Evolutionary conservation across 1,140 invertebrate species (phyloP), one percentile per base, ranked within the genome.

Genomic region (Chelonus insularis): DNA sequence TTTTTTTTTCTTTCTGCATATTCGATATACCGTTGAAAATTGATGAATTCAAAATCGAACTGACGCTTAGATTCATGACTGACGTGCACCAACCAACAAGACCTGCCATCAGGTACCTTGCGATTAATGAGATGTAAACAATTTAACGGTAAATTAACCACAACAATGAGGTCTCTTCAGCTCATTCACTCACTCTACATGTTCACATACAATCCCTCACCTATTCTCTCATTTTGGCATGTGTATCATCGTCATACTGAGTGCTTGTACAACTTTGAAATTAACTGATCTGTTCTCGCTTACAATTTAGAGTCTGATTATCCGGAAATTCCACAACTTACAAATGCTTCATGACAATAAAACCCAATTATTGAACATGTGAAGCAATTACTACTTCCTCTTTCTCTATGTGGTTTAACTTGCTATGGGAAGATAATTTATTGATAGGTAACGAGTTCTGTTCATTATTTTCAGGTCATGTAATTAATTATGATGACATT

Each of bases 121-220:
- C 72, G 72, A 79, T 78, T 81, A 81, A 81, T 81, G 79, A 80
- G 78, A 81, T 81, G 79, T 79, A 80, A 81, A 79, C 77, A 76
- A 80, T 81, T 81, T 81, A 79, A 81, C 77, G 77, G 72, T 80
- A 74, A 81, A 81, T 81, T 81, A 81, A 78, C 70, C 79, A 76
- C 76, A 72, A 78, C 77, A 79, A 81, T 80, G 67, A 75, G 69
- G 67, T 65, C 48, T 16, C 25, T 16, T 36, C 18, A 36, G 14
- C 29, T 48, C 45, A 20, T 45, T 48, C 56, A n/a, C 16, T 32
- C 18, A 18, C 34, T 18, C 48, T 57, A 23, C 12, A 11, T 16
- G 43, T 47, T 45, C 41, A 29, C 43, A 32, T 58, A 25, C n/a
- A 18, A 14, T 23, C 14, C 18, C 39, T 9, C 39, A n/a, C 21